Evolutionary conservation across 2,113 vertebrate species (phyloP), one percentile per base, ranked within the genome.

Genomic region (Amphiprion percula): DNA sequence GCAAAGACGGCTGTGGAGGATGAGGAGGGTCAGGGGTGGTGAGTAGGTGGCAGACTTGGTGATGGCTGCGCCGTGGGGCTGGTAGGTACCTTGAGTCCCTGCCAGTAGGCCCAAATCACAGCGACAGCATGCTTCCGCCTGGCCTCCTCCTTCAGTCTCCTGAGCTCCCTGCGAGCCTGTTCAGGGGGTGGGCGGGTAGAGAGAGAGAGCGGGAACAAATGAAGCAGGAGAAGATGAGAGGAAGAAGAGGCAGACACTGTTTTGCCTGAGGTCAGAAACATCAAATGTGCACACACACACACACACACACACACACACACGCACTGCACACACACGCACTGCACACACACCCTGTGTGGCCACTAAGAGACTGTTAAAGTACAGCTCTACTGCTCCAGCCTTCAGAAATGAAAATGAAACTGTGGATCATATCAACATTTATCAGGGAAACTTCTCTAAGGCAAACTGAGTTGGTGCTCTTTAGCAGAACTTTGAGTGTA

Each of bases 51-150:
- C 52, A 68, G 76, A 60, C 67, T 44, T 54, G 79, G 70, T 64
- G 66, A 60, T 64, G 75, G 87, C 84, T 79, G n/a, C 2, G 63
- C 88, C 28, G 15, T 58, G 74, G 83, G 85, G 76, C 86, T 63
- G 68, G 78, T 63, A 49, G 89, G 87, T 93, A 99, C 98, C 98
- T 99, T 98, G 84, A 99, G 96, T 98, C 98, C 98, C 97, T 98
- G 96, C 98, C 98, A 99, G 96, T 95, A 99, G 96, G 97, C 98
- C 98, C 98, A 99, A 97, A 99, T 99, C 95, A 99, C 96, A 93
- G 98, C 98, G 81, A 99, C 97, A 77, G 98, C 98, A 86, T 97
- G 97, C 95, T 97, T 99, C 95, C 96, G 97, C 95, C 96, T 96
- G 97, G 97, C 97, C 91, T 97, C 97, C 81, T 98, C 97, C 96